Conservation (phyloP, 2,113 vertebrate species). For the Manacus vitellinus region DNA sequence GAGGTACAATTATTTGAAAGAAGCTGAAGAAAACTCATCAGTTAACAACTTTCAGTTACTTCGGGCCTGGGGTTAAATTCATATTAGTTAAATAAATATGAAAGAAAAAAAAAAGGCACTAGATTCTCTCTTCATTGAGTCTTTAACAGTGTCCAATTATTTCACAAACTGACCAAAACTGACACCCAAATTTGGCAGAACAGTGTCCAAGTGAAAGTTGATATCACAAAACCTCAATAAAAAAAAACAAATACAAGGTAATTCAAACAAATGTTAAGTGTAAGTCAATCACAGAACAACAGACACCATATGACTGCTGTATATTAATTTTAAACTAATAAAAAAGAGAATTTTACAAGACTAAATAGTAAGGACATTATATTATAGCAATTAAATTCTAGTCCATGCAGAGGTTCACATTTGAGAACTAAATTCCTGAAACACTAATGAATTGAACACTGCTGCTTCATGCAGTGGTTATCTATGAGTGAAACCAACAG, state of each 20-base stretch:
- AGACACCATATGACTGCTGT: not conserved
- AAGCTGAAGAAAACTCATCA: not conserved
- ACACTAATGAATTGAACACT: not conserved
- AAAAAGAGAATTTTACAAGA: not conserved
- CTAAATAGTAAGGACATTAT: not conserved
- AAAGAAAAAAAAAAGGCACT: not conserved
- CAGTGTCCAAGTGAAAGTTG: not conserved
- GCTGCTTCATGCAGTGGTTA: not conserved
- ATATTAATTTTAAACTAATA: not conserved
- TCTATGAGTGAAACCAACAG: not conserved
- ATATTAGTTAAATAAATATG: not conserved
- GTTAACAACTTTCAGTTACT: not conserved
- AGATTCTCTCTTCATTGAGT: not conserved
- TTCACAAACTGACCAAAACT: not conserved
- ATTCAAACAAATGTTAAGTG: not conserved
- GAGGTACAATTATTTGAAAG: not conserved
- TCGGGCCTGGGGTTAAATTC: not conserved
- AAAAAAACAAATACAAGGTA: not conserved
- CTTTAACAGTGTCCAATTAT: not conserved
- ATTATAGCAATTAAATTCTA: not conserved
- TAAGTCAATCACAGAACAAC: not conserved
- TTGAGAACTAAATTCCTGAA: not conserved
- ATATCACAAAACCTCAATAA: not conserved
- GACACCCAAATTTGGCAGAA: not conserved
- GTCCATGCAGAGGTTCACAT: not conserved